Conservation (phyloP, 1,140 invertebrate genomes). For the Grapholita molesta region DNA sequence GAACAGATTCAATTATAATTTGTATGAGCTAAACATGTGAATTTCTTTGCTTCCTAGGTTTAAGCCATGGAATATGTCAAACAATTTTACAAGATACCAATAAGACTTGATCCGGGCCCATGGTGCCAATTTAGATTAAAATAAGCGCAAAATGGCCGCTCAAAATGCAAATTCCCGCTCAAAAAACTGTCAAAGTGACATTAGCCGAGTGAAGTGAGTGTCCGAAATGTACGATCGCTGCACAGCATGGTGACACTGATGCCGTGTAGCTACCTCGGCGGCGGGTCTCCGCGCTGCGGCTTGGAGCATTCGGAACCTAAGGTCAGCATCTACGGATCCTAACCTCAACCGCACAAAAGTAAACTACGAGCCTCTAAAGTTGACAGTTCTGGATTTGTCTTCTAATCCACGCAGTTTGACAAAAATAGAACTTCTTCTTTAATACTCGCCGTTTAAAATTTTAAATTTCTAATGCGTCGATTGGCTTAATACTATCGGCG, state of each 20-base stretch:
- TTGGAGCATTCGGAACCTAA: conserved; percentile 70
- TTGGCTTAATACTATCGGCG: background rate
- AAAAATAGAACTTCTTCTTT: background rate
- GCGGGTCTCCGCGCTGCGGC: conserved; percentile 65
- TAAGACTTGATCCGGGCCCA: conserved; percentile 24
- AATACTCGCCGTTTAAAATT: background rate
- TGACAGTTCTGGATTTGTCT: background rate
- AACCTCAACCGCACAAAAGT: conserved; percentile 31
- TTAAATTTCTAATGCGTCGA: background rate
- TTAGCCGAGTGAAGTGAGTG: conserved; percentile 48
- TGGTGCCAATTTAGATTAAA: conserved; percentile 37
- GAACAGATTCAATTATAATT: no score
- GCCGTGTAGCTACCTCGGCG: conserved; percentile 73
- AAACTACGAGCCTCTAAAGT: background rate
- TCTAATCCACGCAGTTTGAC: background rate
- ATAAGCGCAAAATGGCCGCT: conserved; percentile 55
- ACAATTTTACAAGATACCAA: conserved; percentile 28
- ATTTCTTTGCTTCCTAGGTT: conserved; percentile 27
- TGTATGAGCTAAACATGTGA: background rate
- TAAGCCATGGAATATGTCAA: conserved; percentile 39
- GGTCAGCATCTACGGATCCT: conserved; percentile 49
- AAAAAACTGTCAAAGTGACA: conserved; percentile 67
- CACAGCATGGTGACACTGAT: conserved; percentile 72
- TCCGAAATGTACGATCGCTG: conserved; percentile 43
- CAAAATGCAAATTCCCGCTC: conserved; percentile 47